phyloP scores from a whole-genome alignment of 2,797 vertebrate genomes.

The Euthynnus affinis region DNA sequence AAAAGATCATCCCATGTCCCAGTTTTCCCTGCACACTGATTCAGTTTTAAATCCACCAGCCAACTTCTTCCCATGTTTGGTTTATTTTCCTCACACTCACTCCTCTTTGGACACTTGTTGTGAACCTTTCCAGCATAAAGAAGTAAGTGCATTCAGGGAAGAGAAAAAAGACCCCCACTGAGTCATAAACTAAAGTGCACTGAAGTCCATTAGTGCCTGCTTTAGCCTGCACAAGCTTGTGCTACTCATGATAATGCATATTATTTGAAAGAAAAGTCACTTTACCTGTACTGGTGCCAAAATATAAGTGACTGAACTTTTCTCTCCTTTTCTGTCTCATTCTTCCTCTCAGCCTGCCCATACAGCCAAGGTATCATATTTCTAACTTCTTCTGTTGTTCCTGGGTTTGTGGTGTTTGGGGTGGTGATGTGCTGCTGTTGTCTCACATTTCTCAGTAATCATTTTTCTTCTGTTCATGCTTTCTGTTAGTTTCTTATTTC shows the following conservation, averaged over 20 bases:
- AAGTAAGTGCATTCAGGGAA: slow-evolving; percentile 19
- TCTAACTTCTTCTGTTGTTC: slow-evolving; percentile 44
- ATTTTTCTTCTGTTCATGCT: not conserved
- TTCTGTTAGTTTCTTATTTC: not conserved
- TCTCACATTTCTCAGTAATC: slow-evolving; percentile 17
- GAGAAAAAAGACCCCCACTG: not conserved
- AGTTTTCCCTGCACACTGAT: slow-evolving; percentile 3
- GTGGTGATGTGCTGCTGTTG: slow-evolving; percentile 12
- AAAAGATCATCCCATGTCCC: not conserved
- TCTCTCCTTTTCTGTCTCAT: slow-evolving; percentile 46
- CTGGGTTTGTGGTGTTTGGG: slow-evolving; percentile 46
- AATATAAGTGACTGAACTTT: slow-evolving; percentile 44
- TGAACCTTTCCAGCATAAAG: slow-evolving; percentile 10
- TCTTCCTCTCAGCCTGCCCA: slow-evolving; percentile 64
- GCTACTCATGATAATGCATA: not conserved
- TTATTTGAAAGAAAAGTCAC: not conserved
- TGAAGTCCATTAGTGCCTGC: slow-evolving; percentile 1
- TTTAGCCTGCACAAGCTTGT: slow-evolving; percentile 10
- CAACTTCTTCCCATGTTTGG: not conserved
- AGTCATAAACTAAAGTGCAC: not conserved
- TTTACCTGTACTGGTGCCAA: not conserved
- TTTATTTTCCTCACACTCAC: slow-evolving; percentile 15
- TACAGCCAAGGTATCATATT: slow-evolving; percentile 76
- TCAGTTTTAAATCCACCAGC: not conserved
- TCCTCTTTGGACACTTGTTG: not conserved